Evolutionary conservation across 2,797 vertebrate species (phyloP).

Genomic region (Falco biarmicus): DNA sequence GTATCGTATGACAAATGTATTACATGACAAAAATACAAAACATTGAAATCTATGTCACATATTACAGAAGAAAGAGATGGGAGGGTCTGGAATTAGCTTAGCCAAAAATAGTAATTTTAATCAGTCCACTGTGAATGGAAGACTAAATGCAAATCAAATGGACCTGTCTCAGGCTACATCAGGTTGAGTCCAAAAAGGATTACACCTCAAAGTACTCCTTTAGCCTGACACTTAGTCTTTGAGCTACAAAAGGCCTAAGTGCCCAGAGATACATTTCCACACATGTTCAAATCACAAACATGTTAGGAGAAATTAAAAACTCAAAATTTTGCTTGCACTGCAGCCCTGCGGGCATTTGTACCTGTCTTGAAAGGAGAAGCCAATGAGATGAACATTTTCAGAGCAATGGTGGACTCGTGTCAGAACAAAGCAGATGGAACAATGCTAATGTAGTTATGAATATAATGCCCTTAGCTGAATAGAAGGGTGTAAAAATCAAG

Average conservation of each 20-base stretch:
- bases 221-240: not conserved
- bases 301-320: not conserved
- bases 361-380: not conserved
- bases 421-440: not conserved
- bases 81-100: not conserved
- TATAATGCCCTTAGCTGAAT: not conserved
- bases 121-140: not conserved
- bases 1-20: not conserved
- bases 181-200: not conserved
- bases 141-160: not conserved
- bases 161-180: not conserved
- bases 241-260: not conserved
- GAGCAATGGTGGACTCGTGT: not conserved
- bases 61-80: not conserved
- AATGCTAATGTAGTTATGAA: not conserved
- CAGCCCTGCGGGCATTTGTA: not conserved
- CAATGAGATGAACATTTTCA: not conserved
- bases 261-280: not conserved
- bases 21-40: not conserved
- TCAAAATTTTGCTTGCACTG: not conserved
- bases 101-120: not conserved
- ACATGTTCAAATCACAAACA: not conserved
- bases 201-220: not conserved
- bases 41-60: not conserved
- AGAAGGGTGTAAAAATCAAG: not conserved